Evolutionary conservation across 2,888 invertebrate species (phyloP), one percentile per base, ranked within the genome.

Genomic region (Frankliniella intonsa): DNA sequence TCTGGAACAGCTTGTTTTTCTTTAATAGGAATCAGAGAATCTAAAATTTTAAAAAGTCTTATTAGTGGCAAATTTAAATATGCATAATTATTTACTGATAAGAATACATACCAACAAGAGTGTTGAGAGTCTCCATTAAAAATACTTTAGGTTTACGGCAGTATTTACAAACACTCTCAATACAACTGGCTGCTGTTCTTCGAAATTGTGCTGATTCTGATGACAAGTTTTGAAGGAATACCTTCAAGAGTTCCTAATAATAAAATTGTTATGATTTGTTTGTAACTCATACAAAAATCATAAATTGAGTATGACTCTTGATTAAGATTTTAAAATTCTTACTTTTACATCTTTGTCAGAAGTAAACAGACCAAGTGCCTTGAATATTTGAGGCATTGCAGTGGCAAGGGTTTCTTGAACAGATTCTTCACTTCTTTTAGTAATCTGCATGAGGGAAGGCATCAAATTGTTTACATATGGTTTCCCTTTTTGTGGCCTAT

Each of bases 151-250:
- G 91, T 87, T 95, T 95, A 82, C 94, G 90, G 84, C 93, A 93
- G 88, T 95, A 92, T 83, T 93, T 90, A 88, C 96, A 95, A 82
- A 97, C 90, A 83, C 93, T 91, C 69, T 95, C 92, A 83, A 97
- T 92, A 88, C 95, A 95, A 81, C 91, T 92, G 0, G 96, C 93
- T 51, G 95, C 93, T 49, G 95, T 94, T 84, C 98, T 91, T 83
- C 97, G 90, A 83, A 95, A 92, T 3, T 93, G 93, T 8, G 96
- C 93, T 82, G 84, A 84, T 85, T 87, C 85, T 55, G 89, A 89
- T 82, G 91, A 90, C 82, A 94, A 88, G 86, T 94, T 94, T 0
- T 89, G 89, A 55, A 94, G 87, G 84, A 94, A 91, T 1, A 92
- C 91, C 86, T 92, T 92, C 51, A 94, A 89, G 50, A 95, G 86